Percentiles rank a stretch among this genome's conserved stretches.
phyloP scores from a whole-genome alignment of 2,888 invertebrate genomes.

The Taphrorychus bicolor region DNA sequence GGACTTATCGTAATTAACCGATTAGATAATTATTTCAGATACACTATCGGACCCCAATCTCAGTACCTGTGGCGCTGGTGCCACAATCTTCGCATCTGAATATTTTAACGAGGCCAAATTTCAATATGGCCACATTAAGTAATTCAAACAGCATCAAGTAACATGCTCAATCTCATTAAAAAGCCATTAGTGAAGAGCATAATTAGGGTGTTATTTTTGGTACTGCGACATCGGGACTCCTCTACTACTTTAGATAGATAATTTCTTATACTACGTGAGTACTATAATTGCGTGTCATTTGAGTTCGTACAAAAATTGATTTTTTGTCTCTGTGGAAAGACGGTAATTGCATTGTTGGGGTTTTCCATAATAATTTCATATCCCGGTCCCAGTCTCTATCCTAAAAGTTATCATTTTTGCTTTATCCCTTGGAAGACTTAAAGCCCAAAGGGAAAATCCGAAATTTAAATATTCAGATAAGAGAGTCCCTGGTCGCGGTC shows the following conservation, averaged over 20 bases:
- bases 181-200: slow-evolving; percentile 1
- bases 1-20: slow-evolving; percentile 5
- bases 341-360: no score
- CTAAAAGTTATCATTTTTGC: background rate
- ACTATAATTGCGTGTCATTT: no score
- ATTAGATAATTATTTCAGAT: slow-evolving; percentile 8
- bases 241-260: background rate
- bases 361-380: no score
- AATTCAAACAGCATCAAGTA: background rate
- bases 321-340: no score
- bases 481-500: slow-evolving; percentile 17
- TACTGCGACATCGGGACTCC: background rate
- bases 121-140: background rate
- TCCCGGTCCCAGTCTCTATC: background rate
- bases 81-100: background rate
- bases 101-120: slow-evolving; percentile 2
- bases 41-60: background rate
- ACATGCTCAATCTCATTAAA: slow-evolving; percentile 10
- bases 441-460: background rate
- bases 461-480: slow-evolving; percentile 17
- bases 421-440: background rate
- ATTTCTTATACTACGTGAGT: background rate
- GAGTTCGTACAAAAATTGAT: no score
- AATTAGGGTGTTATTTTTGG: slow-evolving; percentile 12
- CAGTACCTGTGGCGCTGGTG: slow-evolving; percentile 5